These are phyloP conservation scores for Melipona bicolor DNA, from an alignment of 2,888 invertebrate species.

Conservation along the genomic window DNA sequence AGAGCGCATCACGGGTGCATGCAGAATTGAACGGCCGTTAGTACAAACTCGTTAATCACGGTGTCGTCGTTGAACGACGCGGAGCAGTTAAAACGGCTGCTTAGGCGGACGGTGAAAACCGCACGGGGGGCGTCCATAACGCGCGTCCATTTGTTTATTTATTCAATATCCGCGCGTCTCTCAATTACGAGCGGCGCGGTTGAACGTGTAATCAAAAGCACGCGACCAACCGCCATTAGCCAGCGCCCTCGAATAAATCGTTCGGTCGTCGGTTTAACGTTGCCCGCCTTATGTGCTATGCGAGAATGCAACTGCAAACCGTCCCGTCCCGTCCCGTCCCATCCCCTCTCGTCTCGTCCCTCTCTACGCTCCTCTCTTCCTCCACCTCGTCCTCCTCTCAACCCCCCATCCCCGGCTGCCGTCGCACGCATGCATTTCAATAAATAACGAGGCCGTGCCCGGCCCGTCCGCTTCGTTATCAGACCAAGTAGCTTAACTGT, in stretches of 20 bases:
- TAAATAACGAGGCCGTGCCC: slow-evolving; percentile 64
- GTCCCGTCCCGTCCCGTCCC: background rate
- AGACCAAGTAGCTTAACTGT: slow-evolving; percentile 62
- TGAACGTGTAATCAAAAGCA: slow-evolving; percentile 60
- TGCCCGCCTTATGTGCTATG: slow-evolving; percentile 36
- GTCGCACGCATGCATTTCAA: slow-evolving; percentile 66
- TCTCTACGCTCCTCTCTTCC: too few species aligned
- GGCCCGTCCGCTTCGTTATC: slow-evolving; percentile 62
- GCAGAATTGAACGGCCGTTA: background rate
- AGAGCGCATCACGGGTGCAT: background rate
- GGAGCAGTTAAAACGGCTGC: background rate
- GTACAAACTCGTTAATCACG: slow-evolving; percentile 1
- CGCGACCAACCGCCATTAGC: slow-evolving; percentile 55
- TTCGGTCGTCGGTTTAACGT: slow-evolving; percentile 42
- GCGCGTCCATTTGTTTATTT: slow-evolving; percentile 54
- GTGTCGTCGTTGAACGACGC: background rate
- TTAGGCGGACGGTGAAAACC: background rate
- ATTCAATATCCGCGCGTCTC: slow-evolving; percentile 47
- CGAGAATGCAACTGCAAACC: slow-evolving; percentile 47
- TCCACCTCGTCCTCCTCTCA: too few species aligned
- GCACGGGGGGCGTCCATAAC: background rate
- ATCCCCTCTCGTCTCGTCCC: too few species aligned
- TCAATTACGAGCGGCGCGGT: slow-evolving; percentile 44
- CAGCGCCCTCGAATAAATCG: slow-evolving; percentile 59
- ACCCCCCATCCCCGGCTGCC: slow-evolving; percentile 33